Base-by-base conservation (phyloP, 2,797 vertebrate species). In the Cottoperca gobio region DNA sequence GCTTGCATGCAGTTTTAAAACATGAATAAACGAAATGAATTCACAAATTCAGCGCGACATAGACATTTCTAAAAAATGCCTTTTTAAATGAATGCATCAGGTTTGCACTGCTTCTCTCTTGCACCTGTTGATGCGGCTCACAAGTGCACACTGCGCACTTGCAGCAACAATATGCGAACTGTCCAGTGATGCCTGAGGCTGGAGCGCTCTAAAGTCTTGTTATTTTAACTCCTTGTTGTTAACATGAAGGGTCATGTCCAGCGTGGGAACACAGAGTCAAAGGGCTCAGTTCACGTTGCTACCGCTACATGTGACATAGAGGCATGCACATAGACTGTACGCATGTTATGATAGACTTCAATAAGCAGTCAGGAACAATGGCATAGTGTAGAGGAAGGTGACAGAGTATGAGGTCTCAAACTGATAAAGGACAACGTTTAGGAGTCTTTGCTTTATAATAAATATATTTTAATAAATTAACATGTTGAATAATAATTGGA, bases 181-280 rank as follows among this genome's bases (percentile, higher is more conserved):
- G 79, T n/a, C 23, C 58, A 6, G 23, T 40, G 54, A 60, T 43
- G 74, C 63, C 57, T 8, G 70, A 39, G 62, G 78, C 88, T 23
- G 59, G 5, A 31, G 52, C 28, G 21, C 57, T 31, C 55, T 40
- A 42, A 35, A 33, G 55, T 61, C 52, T n/a, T 90, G 89, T 94
- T 92, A 48, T 87, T 92, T 91, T 86, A 91, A 89, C 71, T 67
- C 70, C 57, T 71, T 79, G 76, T 70, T 89, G 81, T 78, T 81
- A 77, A 57, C 69, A 73, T 67, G 67, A 83, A 55, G 73, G 79
- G 70, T 89, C 85, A 59, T 53, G 79, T 82, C 79, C 83, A 71
- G 86, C 90, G 87, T 93, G 92, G 91, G 91, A 91, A 91, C 81
- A 48, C 52, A 6, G 13, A 78, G 63, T 80, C 59, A 60, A 55